Evolutionary conservation across 2,113 vertebrate species (phyloP), one percentile per base, ranked within the genome.

Genomic region (Lagopus leucura): DNA sequence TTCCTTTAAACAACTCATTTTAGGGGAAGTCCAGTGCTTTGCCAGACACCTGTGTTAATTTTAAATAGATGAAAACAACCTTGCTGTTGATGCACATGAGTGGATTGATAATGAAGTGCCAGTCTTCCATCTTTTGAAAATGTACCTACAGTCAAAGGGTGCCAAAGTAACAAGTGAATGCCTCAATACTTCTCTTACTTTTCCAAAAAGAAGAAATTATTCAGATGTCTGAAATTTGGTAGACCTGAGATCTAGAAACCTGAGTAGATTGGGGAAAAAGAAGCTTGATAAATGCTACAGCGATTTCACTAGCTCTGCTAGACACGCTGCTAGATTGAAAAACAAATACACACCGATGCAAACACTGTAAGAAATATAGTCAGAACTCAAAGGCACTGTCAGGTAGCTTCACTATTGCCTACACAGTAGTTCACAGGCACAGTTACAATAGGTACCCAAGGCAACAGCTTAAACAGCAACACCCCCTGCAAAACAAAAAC

Each of bases 381-480:
- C 18, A 2, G 24, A 82, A 73, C 10, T 70, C n/a, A 73, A 67
- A 52, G 11, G 9, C 15, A 36, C 22, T 50, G 70, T 63, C 42
- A 28, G 7, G 25, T 52, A 60, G 36, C 42, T 74, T 64, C 69
- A 93, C 58, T 61, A n/a, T 3, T 15, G 20, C 30, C 72, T 13
- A 4, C 3, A 2, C 36, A 57, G 38, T 17, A 8, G 15, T 3
- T 40, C 4, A 5, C 12, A 47, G 32, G 27, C 45, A 60, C 18
- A 34, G 11, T 7, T 32, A 42, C 0, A 4, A 40, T 40, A 73
- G 1, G 5, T 10, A 22, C 13, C 19, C 27, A n/a, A 2, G 0
- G 14, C 2, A 34, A 13, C 0, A 2, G 14, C 24, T 34, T 63
- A 11, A 7, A 8, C 32, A n/a, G 21, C 38, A 15, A 25, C 45